Conservation (phyloP, 2,797 vertebrate genomes). For the Gobionotothen gibberifrons region DNA sequence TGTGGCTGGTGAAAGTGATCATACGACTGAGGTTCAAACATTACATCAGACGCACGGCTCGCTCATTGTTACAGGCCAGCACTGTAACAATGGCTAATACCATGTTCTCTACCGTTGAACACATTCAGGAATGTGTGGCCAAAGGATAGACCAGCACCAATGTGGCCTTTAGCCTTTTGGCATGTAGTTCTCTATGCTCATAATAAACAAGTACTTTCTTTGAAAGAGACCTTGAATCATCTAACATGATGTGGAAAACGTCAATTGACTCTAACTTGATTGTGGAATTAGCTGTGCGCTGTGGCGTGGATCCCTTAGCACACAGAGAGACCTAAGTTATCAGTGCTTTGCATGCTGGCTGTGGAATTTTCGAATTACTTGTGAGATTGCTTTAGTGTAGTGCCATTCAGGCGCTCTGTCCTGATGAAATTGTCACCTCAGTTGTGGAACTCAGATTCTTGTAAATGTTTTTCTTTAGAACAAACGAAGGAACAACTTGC, state of each 20-base stretch:
- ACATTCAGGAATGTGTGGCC: conserved; percentile 47
- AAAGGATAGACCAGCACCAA: conserved; percentile 53
- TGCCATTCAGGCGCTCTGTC: conserved; percentile 12
- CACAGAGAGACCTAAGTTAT: conserved; percentile 25
- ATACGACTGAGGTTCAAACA: conserved; percentile 31
- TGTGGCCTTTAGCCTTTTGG: conserved; percentile 12
- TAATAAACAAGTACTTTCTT: conserved; percentile 27
- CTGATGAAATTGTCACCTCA: conserved; percentile 1
- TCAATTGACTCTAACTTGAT: conserved; percentile 32
- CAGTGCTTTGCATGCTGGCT: conserved; percentile 34
- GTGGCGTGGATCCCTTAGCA: conserved; percentile 32
- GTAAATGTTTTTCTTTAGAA: not conserved
- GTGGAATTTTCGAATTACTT: conserved; percentile 32
- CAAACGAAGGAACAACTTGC: not conserved
- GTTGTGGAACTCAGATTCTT: not conserved
- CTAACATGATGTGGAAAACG: conserved; percentile 31
- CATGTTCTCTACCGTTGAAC: conserved; percentile 39
- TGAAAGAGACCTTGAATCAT: conserved; percentile 22
- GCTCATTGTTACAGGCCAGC: conserved; percentile 49
- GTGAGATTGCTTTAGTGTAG: not conserved
- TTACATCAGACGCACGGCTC: conserved; percentile 64
- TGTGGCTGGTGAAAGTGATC: conserved; percentile 57
- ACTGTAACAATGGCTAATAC: conserved; percentile 58
- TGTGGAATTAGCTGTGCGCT: conserved; percentile 20
- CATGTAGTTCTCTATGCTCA: conserved; percentile 6